Evolutionary conservation across 2,113 vertebrate genomes (phyloP).

Genomic region (Macquaria australasica): DNA sequence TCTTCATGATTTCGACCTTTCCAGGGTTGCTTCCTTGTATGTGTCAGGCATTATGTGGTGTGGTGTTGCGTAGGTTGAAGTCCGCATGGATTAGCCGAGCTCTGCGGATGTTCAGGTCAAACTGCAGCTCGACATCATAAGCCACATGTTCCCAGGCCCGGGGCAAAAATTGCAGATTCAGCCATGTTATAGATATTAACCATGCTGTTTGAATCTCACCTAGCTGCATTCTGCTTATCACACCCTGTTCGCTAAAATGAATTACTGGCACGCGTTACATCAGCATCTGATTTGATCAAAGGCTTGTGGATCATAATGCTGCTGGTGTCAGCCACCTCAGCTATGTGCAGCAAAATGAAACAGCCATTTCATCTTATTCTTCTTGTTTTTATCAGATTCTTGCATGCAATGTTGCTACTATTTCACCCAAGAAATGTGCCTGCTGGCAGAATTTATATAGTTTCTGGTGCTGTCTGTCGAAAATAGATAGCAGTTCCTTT

Average conservation of each 20-base stretch:
- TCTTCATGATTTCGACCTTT: not conserved
- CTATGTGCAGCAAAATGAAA: conserved; percentile 17
- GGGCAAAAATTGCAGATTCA: conserved; percentile 5
- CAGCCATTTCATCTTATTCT: conserved; percentile 19
- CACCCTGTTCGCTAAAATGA: conserved; percentile 6
- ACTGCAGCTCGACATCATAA: conserved; percentile 3
- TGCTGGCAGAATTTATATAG: conserved; percentile 20
- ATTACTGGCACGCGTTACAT: conserved; percentile 26
- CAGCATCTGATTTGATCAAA: conserved; percentile 48
- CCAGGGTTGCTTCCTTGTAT: not conserved
- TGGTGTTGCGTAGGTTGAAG: not conserved
- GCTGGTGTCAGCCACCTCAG: conserved; percentile 30
- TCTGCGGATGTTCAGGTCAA: conserved; percentile 26
- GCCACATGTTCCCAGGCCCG: not conserved
- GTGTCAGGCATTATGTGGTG: not conserved
- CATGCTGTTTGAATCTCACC: conserved; percentile 41
- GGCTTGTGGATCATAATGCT: conserved; percentile 24
- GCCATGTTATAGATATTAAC: not conserved
- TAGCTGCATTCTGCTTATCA: conserved; percentile 18
- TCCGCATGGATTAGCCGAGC: not conserved
- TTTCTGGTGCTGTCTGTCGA: conserved; percentile 37
- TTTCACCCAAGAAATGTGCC: conserved; percentile 32
- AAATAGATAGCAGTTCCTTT: conserved; percentile 43
- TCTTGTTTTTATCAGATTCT: conserved; percentile 31
- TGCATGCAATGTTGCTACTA: conserved; percentile 5